Conservation (phyloP, 2,113 vertebrate species). For the Zootoca vivipara region DNA sequence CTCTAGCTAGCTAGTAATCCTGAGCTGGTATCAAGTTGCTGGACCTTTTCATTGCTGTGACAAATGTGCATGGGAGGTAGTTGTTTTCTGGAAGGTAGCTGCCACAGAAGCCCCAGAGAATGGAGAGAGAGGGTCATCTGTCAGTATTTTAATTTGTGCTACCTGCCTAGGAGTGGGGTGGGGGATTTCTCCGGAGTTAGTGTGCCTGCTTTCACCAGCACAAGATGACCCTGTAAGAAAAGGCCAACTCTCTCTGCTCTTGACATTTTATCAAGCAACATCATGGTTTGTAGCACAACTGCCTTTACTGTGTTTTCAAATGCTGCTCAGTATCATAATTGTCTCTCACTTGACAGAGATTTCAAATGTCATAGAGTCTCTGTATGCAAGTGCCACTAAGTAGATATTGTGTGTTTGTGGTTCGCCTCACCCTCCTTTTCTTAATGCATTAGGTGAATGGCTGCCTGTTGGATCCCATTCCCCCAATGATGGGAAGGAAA, state of each 20-base stretch:
- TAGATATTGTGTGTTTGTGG: no score
- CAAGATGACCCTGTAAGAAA: neutral
- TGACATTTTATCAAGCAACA: neutral
- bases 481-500: constrained; percentile 84
- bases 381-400: no score
- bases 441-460: constrained; percentile 84
- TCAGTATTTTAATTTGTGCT: neutral
- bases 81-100: neutral
- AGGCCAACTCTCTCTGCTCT: neutral
- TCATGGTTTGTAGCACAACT: no score
- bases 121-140: neutral
- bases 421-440: neutral
- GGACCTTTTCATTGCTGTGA: neutral
- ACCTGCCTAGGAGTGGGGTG: neutral
- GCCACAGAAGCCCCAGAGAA: no score
- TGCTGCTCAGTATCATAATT: no score
- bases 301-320: neutral
- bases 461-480: constrained; percentile 93
- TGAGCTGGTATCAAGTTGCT: neutral
- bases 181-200: no score
- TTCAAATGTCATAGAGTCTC: neutral
- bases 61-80: neutral
- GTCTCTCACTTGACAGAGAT: neutral
- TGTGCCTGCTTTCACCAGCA: no score
- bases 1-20: neutral